Percentiles rank a stretch among this genome's conserved stretches.
Conservation (phyloP, 2,113 vertebrate species). For the Vidua macroura region DNA sequence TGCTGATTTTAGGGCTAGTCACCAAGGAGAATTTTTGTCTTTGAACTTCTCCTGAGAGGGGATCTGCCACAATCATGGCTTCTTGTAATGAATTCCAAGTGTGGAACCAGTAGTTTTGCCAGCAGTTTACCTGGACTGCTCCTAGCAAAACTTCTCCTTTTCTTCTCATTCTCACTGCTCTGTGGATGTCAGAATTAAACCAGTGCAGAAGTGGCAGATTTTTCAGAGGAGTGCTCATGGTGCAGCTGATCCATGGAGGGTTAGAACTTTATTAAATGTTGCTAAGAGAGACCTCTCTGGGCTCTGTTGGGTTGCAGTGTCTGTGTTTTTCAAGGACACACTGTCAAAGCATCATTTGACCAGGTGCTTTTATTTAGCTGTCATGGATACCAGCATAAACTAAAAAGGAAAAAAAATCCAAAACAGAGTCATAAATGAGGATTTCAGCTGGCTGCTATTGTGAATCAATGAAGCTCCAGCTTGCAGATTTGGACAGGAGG, state of each 20-base stretch:
- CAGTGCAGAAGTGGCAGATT: neutral
- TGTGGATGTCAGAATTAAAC: neutral
- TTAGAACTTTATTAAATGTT: neutral
- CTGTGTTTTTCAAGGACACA: neutral
- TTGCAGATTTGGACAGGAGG: neutral
- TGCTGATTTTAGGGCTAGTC: neutral
- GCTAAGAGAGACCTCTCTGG: neutral
- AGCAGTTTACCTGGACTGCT: neutral
- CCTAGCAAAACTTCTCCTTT: neutral
- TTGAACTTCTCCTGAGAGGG: neutral
- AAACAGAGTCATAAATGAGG: neutral
- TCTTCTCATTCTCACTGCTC: neutral
- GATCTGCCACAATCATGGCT: neutral
- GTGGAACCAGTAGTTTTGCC: neutral
- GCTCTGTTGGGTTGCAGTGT: neutral
- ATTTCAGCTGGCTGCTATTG: neutral
- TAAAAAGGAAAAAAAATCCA: neutral
- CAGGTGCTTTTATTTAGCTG: conserved; percentile 1
- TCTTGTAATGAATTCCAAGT: neutral
- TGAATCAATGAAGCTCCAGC: neutral
- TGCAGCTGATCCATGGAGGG: neutral
- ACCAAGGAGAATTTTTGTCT: neutral
- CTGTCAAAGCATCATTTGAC: neutral
- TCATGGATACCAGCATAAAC: neutral
- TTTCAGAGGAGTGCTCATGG: neutral